Conservation (phyloP, 2,797 vertebrate species). For the Helarctos malayanus region DNA sequence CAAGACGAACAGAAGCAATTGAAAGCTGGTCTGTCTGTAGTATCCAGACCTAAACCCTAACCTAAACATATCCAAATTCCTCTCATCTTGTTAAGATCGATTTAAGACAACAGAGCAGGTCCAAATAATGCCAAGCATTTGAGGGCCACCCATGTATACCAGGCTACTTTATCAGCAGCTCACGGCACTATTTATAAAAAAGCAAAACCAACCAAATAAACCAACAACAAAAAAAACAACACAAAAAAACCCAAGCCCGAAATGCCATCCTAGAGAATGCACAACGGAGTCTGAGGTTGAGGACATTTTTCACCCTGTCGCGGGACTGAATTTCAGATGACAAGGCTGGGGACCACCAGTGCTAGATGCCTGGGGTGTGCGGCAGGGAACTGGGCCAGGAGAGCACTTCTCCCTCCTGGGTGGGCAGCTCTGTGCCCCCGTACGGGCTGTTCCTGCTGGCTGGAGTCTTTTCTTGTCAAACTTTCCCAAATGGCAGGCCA, state of each 20-base stretch:
- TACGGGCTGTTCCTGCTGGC: background rate
- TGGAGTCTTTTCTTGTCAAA: background rate
- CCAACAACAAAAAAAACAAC: background rate
- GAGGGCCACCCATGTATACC: constrained; percentile 71
- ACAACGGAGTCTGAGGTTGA: background rate
- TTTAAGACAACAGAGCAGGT: constrained; percentile 60
- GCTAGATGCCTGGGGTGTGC: background rate
- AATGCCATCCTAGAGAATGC: constrained; percentile 37
- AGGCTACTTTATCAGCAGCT: constrained; percentile 68
- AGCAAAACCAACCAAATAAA: constrained; percentile 51
- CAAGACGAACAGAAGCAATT: constrained; percentile 78
- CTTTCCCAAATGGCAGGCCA: background rate
- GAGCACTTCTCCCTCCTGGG: background rate
- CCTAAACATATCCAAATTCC: constrained; percentile 74
- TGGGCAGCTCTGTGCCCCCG: background rate
- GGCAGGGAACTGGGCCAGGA: background rate
- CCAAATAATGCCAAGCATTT: constrained; percentile 71
- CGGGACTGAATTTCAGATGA: background rate
- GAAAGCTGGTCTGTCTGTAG: constrained; percentile 45
- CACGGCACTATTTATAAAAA: constrained; percentile 54
- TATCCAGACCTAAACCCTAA: constrained; percentile 77
- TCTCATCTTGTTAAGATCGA: constrained; percentile 76
- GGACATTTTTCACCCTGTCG: background rate
- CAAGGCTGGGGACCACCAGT: background rate
- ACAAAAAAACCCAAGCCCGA: background rate